phyloP scores from a whole-genome alignment of 2,888 invertebrate genomes.

The Leuctra nigra region DNA sequence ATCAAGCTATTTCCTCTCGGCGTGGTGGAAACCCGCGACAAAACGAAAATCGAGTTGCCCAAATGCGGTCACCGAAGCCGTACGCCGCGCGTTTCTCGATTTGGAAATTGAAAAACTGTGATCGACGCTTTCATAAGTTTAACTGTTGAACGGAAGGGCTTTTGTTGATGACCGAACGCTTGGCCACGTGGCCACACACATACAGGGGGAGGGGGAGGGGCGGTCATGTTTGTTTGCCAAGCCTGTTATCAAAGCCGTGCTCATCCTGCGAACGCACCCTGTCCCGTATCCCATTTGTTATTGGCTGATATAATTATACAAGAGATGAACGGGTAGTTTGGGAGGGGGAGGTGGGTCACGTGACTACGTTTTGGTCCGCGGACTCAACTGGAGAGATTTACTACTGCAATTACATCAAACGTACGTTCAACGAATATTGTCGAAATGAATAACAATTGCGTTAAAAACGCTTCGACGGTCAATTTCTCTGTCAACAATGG shows the following conservation, averaged over 20 bases:
- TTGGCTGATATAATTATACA: neutral
- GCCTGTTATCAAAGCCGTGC: neutral
- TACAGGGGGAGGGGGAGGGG: neutral
- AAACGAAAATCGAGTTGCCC: conserved; percentile 3
- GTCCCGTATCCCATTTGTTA: neutral
- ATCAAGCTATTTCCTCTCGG: neutral
- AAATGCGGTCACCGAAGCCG: neutral
- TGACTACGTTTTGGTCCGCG: neutral
- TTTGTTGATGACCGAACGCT: neutral
- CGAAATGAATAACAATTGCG: too few relatives aligned
- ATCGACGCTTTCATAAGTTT: neutral
- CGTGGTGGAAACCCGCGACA: neutral
- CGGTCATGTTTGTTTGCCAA: neutral
- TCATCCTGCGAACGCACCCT: neutral
- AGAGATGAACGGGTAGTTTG: neutral
- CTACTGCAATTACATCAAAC: neutral
- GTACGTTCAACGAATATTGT: too few relatives aligned
- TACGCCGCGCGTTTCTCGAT: neutral
- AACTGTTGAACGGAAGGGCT: neutral
- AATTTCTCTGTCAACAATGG: too few relatives aligned
- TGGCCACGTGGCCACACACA: neutral
- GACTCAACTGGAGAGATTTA: neutral
- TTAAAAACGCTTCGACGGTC: too few relatives aligned
- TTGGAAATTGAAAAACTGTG: neutral
- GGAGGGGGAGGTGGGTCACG: neutral